A percentile compares a stretch with the other conserved stretches of the same genome.
Conservation (phyloP, 2,113 vertebrate genomes). For the Enhydra lutris region DNA sequence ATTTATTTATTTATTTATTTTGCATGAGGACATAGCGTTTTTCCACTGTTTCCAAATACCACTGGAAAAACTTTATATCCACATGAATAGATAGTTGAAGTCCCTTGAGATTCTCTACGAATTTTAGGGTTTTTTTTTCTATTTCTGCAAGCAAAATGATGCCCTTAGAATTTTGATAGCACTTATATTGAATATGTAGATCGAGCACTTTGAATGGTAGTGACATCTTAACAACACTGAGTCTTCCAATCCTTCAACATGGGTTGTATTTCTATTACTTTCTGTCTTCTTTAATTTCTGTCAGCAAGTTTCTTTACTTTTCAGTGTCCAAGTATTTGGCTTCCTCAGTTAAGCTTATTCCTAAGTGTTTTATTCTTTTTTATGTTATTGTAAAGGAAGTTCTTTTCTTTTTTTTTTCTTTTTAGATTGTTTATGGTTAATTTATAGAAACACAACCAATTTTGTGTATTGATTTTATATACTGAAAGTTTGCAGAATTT, state of each 20-base stretch:
- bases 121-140: not conserved
- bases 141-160: not conserved
- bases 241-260: not conserved
- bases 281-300: not conserved
- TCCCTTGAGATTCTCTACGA: not conserved
- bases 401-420: not conserved
- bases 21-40: not conserved
- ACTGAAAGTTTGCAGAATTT: not conserved
- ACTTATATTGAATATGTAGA: not conserved
- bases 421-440: not conserved
- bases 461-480: not conserved
- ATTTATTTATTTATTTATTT: not conserved
- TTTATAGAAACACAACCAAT: not conserved
- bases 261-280: not conserved
- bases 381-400: not conserved
- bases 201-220: not conserved
- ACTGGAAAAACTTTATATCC: not conserved
- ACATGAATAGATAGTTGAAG: not conserved
- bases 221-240: not conserved
- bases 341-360: not conserved
- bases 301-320: not conserved
- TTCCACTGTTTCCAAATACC: not conserved
- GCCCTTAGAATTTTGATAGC: not conserved
- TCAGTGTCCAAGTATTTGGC: not conserved
- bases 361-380: not conserved